phyloP scores from a whole-genome alignment of 2,797 vertebrate genomes.

The Leptoclinus maculatus region DNA sequence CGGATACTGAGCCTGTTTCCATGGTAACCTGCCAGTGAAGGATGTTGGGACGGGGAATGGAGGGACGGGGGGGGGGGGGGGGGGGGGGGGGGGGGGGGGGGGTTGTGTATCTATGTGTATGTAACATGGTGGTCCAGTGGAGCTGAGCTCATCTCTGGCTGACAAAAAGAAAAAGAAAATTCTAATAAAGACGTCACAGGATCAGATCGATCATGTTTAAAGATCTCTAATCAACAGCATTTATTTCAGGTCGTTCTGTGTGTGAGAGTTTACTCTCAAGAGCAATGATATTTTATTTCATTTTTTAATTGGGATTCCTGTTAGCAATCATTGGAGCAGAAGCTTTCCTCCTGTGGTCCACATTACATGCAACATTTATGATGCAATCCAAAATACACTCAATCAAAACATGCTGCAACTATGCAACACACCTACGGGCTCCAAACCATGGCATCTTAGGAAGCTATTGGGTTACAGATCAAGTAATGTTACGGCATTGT shows the following conservation, averaged over 20 bases:
- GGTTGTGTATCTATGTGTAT: slow-evolving; percentile 43
- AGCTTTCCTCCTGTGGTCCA: not conserved
- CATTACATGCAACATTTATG: slow-evolving; percentile 10
- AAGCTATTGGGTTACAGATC: no score
- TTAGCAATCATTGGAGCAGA: not conserved
- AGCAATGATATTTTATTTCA: not conserved
- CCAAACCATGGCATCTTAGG: not conserved
- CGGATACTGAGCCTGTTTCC: slow-evolving; percentile 76
- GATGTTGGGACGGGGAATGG: slow-evolving; percentile 28
- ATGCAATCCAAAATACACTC: not conserved
- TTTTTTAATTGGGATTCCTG: slow-evolving; percentile 2
- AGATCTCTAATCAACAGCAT: slow-evolving; percentile 21
- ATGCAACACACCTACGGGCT: not conserved
- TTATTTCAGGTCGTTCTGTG: not conserved
- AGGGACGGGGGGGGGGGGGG: not conserved
- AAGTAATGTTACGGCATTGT: no score
- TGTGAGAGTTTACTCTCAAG: not conserved
- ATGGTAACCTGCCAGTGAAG: slow-evolving; percentile 74
- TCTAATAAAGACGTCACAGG: slow-evolving; percentile 61
- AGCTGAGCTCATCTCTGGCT: slow-evolving; percentile 44
- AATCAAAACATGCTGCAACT: not conserved
- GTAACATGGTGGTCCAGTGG: slow-evolving; percentile 44
- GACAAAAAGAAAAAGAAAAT: slow-evolving; percentile 27
- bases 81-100: not conserved
- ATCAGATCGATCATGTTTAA: slow-evolving; percentile 6